Evolutionary conservation across 2,797 vertebrate species (phyloP).

Genomic region (Falco cherrug): DNA sequence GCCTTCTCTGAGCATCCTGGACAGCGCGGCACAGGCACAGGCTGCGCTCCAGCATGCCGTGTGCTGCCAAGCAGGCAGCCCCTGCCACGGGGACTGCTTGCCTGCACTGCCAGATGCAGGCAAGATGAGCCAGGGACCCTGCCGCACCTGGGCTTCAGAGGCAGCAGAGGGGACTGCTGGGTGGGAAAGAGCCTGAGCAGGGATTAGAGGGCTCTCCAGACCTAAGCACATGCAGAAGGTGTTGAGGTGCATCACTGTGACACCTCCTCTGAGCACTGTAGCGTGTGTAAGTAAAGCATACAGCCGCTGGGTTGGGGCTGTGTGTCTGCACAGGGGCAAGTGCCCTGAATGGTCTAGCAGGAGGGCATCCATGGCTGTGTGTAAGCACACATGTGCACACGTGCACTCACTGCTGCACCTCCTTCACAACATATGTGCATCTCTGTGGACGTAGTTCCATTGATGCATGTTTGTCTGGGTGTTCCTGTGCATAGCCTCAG

Average conservation of each 20-base stretch:
- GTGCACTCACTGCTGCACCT: neutral
- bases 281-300: rapidly evolving
- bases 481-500: rapidly evolving
- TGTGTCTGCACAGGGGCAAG: neutral
- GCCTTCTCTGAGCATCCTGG: neutral
- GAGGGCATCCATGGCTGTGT: neutral
- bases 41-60: neutral
- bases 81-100: neutral
- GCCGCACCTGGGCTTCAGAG: neutral
- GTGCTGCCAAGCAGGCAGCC: neutral
- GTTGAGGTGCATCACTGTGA: neutral
- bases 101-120: neutral
- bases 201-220: neutral
- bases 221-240: neutral
- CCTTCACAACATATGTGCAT: rapidly evolving
- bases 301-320: rapidly evolving
- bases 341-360: rapidly evolving
- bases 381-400: too few species aligned
- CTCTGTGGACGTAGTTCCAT: rapidly evolving
- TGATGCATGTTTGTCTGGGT: rapidly evolving
- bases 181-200: neutral
- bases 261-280: neutral
- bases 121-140: neutral
- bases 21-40: rapidly evolving
- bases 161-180: neutral